Conservation (phyloP, 2,113 vertebrate species). For the Chionodraco myersi region DNA sequence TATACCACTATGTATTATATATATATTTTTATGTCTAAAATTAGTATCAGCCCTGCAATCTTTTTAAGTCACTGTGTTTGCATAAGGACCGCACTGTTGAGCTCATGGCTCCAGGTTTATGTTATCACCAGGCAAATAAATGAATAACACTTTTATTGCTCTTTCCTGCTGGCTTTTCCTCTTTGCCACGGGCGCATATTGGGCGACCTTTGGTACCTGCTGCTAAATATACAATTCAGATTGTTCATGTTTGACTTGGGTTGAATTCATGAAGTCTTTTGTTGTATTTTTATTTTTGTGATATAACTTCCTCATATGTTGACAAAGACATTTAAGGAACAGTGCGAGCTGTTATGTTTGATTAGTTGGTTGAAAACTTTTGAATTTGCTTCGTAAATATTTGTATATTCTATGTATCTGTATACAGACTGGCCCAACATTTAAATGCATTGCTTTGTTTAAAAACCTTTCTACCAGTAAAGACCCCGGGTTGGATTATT, state of each 20-base stretch:
- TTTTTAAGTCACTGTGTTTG: neutral
- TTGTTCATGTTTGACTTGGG: neutral
- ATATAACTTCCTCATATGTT: neutral
- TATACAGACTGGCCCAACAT: neutral
- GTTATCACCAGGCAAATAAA: constrained; percentile 10
- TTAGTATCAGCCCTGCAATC: neutral
- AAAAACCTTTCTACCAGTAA: constrained; percentile 13
- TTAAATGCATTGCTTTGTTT: neutral
- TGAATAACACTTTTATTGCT: neutral
- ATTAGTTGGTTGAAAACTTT: neutral
- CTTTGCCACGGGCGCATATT: neutral
- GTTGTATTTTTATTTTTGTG: neutral
- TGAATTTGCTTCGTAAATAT: neutral
- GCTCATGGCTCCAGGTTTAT: neutral
- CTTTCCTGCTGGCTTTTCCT: neutral
- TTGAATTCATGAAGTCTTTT: neutral
- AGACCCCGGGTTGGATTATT: constrained; percentile 47
- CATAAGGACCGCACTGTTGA: constrained; percentile 4
- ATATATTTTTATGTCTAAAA: too few species aligned
- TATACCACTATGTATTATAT: neutral
- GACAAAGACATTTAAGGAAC: neutral
- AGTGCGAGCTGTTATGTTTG: constrained; percentile 26
- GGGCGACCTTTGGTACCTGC: constrained; percentile 26
- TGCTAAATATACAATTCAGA: constrained; percentile 5
- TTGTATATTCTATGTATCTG: neutral